Percentiles rank a stretch among this genome's conserved stretches.
phyloP scores from a whole-genome alignment of 2,113 vertebrate species.

The Struthidea cinerea region DNA sequence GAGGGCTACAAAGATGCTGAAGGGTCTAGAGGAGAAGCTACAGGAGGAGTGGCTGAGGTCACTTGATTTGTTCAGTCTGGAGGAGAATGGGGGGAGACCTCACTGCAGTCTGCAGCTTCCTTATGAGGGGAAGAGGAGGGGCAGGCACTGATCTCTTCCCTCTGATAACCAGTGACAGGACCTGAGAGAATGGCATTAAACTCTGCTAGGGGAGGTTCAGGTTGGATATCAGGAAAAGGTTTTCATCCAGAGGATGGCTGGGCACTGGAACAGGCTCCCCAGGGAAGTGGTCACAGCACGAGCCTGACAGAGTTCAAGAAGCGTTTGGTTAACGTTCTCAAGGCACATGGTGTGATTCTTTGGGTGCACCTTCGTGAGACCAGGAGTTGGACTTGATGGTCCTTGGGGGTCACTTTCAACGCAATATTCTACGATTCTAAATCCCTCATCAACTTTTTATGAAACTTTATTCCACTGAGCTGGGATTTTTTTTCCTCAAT shows the following conservation, averaged over 20 bases:
- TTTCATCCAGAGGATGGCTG: accelerated
- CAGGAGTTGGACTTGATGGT: not conserved
- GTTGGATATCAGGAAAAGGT: not conserved
- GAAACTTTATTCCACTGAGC: not conserved
- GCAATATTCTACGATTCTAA: not conserved
- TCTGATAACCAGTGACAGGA: not conserved
- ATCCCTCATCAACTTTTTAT: not conserved
- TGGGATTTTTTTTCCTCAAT: not conserved
- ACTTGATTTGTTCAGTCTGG: not conserved
- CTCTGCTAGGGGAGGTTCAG: not conserved
- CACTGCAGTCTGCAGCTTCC: not conserved
- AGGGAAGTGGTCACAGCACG: not conserved
- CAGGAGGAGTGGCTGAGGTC: accelerated
- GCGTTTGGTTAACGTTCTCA: accelerated
- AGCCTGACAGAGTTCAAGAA: not conserved
- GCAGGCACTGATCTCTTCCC: not conserved
- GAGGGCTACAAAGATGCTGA: not conserved
- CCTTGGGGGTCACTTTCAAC: not conserved
- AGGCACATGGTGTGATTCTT: not conserved
- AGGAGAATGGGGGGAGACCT: not conserved
- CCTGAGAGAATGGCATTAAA: not conserved
- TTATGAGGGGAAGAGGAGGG: not conserved
- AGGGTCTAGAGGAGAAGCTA: accelerated
- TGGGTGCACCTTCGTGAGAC: not conserved
- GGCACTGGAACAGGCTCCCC: not conserved